phyloP scores from a whole-genome alignment of 2,797 vertebrate species.

The Cercopithecus hamlyni region DNA sequence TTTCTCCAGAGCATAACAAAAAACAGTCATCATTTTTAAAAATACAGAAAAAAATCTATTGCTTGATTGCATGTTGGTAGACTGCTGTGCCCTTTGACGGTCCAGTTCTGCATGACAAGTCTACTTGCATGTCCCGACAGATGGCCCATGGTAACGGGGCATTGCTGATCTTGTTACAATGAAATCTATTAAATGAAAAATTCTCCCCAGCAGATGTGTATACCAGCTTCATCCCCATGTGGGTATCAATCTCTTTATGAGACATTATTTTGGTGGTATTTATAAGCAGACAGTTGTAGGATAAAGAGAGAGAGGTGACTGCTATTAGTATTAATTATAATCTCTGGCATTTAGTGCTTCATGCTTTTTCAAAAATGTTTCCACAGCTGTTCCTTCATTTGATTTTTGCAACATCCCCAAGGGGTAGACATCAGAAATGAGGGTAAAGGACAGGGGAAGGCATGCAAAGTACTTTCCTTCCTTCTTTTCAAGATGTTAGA shows the following conservation, averaged over 20 bases:
- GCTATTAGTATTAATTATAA: conserved; percentile 67
- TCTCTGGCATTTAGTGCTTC: conserved; percentile 46
- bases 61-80: neutral
- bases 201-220: conserved; percentile 60
- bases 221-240: neutral
- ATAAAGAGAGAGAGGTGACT: conserved; percentile 43
- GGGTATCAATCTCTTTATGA: conserved; percentile 21
- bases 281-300: conserved; percentile 44
- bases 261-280: conserved; percentile 41
- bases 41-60: neutral
- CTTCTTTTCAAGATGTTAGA: neutral
- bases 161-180: conserved; percentile 51
- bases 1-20: neutral
- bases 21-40: neutral
- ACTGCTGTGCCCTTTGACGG: neutral
- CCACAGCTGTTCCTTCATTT: conserved; percentile 51
- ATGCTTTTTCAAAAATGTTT: conserved; percentile 4
- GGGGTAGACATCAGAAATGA: neutral
- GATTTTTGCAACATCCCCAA: neutral
- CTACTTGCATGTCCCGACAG: conserved; percentile 20
- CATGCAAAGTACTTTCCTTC: neutral
- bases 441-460: neutral
- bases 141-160: neutral
- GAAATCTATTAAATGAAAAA: conserved; percentile 62
- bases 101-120: neutral